A percentile compares a stretch with the other conserved stretches of the same genome.
Evolutionary conservation across 2,113 vertebrate genomes (phyloP).

Genomic region (Micronisus gabar): DNA sequence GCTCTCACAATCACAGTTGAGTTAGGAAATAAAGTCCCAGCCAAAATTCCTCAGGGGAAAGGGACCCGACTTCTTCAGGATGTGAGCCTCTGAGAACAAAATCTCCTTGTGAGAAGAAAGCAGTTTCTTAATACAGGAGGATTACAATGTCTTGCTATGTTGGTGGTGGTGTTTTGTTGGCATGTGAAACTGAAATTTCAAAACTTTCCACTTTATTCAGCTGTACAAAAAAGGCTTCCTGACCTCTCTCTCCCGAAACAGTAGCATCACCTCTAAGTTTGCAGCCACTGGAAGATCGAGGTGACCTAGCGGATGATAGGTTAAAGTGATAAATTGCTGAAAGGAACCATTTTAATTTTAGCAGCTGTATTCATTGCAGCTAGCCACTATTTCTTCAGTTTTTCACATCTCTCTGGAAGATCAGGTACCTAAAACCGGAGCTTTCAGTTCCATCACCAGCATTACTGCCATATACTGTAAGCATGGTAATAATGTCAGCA

Average conservation of each 20-base stretch:
- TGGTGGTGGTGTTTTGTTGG: neutral
- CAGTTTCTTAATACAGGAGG: conserved; percentile 12
- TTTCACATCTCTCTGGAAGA: neutral
- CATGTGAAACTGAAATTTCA: conserved; percentile 26
- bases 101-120: conserved; percentile 45
- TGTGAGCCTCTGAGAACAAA: conserved; percentile 45
- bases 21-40: conserved; percentile 32
- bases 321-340: neutral
- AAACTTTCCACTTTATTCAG: conserved; percentile 36
- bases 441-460: neutral
- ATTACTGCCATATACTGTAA: neutral
- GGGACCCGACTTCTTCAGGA: conserved; percentile 17
- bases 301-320: neutral
- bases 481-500: neutral
- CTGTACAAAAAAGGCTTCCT: neutral
- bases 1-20: conserved; percentile 5
- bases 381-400: neutral
- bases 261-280: neutral
- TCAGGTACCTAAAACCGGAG: neutral
- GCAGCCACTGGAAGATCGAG: neutral
- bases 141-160: neutral
- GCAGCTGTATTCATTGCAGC: neutral
- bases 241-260: neutral
- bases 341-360: neutral
- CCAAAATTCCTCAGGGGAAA: conserved; percentile 52